Evolutionary conservation across 2,797 vertebrate genomes (phyloP), one percentile per base, ranked within the genome.

Genomic region (Lepilemur ruficaudatus): DNA sequence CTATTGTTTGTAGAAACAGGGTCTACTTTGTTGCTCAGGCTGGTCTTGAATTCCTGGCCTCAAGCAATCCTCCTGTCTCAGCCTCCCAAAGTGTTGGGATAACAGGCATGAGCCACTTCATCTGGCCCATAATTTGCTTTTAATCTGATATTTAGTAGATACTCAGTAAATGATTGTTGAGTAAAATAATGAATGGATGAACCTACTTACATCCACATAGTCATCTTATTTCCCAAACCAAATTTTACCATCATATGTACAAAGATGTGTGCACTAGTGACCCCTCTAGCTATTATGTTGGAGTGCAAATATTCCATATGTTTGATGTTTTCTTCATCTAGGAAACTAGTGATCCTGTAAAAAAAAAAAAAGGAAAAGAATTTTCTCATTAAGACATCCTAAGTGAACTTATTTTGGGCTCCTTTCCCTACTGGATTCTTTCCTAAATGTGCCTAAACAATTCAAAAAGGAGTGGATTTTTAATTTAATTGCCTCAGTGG

Each of bases 251-350:
- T 85, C 15, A 6, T n/a, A 28, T 41, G 70, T 17, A 48, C 41
- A 89, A 85, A 81, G 48, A 70, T 70, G 41, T 59, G n/a, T 65
- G 23, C 38, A 57, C 23, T 67, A 17, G 30, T 61, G 48, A 73
- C 20, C 76, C 35, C 3, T 38, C 57, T 25, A 57, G 50, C 14
- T 69, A 70, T 38, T 67, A 35, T 59, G 38, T 75, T 57, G 17
- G 93, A 94, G 84, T 94, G 38, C 18, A 75, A 1, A 32, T 75
- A 79, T 55, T 75, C 43, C 25, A 5, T 52, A 28, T 69, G 32
- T 85, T 85, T 89, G 55, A 87, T 41, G 9, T 46, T 90, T 85
- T 87, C 79, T 80, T 84, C 50, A 41, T 92, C 61, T 95, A 5
- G 76, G 25, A 43, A 72, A 82, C 52, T 72, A 18, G 46, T 63